Conservation (phyloP, 2,113 vertebrate species). For the Etheostoma cragini region DNA sequence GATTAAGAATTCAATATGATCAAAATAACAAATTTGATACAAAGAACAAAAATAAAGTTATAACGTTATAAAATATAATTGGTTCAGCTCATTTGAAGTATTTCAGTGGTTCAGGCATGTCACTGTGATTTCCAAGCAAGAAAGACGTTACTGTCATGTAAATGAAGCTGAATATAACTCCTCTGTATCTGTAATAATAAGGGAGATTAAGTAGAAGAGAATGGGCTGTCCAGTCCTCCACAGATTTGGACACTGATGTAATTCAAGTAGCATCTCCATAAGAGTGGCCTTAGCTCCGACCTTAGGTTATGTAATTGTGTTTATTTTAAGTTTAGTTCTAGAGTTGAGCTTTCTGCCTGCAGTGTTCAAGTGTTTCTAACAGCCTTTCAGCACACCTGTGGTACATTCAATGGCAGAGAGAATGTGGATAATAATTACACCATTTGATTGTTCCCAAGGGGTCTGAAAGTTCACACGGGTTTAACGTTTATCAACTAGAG, state of each 20-base stretch:
- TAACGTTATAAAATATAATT: background rate
- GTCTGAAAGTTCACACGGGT: background rate
- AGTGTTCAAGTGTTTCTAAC: slow-evolving; percentile 19
- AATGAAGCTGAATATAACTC: background rate
- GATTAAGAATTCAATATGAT: background rate
- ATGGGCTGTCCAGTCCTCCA: slow-evolving; percentile 3
- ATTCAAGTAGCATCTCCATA: slow-evolving; percentile 39
- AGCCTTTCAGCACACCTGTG: slow-evolving; percentile 25
- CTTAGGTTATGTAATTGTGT: slow-evolving; percentile 45
- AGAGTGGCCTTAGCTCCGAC: slow-evolving; percentile 25
- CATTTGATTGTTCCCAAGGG: slow-evolving; percentile 33
- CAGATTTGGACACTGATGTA: slow-evolving; percentile 43
- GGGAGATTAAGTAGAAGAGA: background rate
- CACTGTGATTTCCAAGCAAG: background rate
- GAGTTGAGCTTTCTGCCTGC: slow-evolving; percentile 23
- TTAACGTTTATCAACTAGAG: slow-evolving; percentile 35
- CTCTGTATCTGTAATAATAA: background rate
- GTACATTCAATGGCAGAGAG: background rate
- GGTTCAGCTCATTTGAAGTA: slow-evolving; percentile 5
- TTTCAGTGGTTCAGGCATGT: background rate
- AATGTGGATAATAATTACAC: slow-evolving; percentile 34
- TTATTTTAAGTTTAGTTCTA: slow-evolving; percentile 36
- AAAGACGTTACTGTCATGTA: background rate
- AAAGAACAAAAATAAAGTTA: too few species aligned
- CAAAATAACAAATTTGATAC: background rate